These are phyloP conservation scores for Patella depressa DNA, from an alignment of 2,888 invertebrate genomes.

Conservation along the genomic window DNA sequence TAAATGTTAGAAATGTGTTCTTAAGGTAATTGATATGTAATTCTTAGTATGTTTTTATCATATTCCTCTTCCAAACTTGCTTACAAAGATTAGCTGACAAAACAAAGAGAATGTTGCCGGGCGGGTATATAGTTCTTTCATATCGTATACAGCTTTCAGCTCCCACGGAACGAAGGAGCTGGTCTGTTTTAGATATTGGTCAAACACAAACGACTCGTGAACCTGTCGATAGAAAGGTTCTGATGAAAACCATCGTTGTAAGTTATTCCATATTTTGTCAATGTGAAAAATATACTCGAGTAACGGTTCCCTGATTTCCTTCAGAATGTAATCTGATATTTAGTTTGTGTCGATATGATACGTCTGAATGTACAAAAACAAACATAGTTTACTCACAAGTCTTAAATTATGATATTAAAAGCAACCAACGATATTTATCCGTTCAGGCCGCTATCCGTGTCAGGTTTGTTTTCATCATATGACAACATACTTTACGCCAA, in stretches of 20 bases:
- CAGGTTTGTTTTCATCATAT: no score
- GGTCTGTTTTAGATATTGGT: conserved; percentile 10
- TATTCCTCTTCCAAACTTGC: background rate
- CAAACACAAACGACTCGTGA: conserved; percentile 1
- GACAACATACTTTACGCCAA: no score
- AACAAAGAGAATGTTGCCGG: no score
- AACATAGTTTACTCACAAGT: background rate
- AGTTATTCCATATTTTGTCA: conserved; percentile 12
- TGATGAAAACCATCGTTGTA: conserved; percentile 4
- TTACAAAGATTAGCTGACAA: conserved; percentile 1
- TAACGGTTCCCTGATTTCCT: conserved; percentile 5
- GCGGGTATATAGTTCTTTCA: no score
- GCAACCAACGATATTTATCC: no score
- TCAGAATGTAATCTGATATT: background rate
- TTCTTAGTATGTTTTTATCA: conserved; percentile 24
- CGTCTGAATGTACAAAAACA: background rate
- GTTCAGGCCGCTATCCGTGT: no score
- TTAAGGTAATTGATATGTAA: conserved; percentile 22
- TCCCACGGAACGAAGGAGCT: conserved; percentile 3
- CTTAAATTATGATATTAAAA: no score
- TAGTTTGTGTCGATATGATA: background rate
- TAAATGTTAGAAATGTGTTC: conserved; percentile 28
- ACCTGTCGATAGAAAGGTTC: background rate
- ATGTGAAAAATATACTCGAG: background rate
- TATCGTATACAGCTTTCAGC: background rate